Evolutionary conservation across 2,888 invertebrate genomes (phyloP).

Genomic region (Brenthis daphne): DNA sequence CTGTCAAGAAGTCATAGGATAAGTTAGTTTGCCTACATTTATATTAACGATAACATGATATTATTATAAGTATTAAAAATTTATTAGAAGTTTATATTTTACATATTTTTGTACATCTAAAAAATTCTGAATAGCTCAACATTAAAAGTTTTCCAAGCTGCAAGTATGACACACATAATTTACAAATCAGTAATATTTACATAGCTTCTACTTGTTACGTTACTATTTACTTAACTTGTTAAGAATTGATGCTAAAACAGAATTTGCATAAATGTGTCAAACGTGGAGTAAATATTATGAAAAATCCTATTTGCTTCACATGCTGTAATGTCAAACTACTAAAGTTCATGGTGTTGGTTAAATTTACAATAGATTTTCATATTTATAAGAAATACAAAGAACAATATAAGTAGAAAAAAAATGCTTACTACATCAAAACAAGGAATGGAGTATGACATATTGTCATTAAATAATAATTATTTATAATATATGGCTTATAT

Average conservation of each 20-base stretch:
- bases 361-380: neutral
- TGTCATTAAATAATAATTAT: too few relatives aligned
- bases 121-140: too few relatives aligned
- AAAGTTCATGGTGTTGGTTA: slow-evolving; percentile 10
- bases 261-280: slow-evolving; percentile 31
- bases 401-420: neutral
- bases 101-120: too few relatives aligned
- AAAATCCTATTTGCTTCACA: slow-evolving; percentile 15
- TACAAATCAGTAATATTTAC: slow-evolving; percentile 11
- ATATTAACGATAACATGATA: too few relatives aligned
- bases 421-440: too few relatives aligned
- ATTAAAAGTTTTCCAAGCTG: neutral
- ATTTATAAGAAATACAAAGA: neutral
- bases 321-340: slow-evolving; percentile 9
- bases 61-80: too few relatives aligned
- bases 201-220: slow-evolving; percentile 6
- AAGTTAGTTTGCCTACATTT: too few relatives aligned
- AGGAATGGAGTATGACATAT: too few relatives aligned
- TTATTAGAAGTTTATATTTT: too few relatives aligned
- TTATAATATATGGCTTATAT: too few relatives aligned
- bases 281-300: slow-evolving; percentile 29
- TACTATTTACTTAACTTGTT: slow-evolving; percentile 23
- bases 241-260: slow-evolving; percentile 18
- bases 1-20: too few relatives aligned
- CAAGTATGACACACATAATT: neutral